A percentile compares a stretch with the other conserved stretches of the same genome.
Conservation (phyloP, 2,888 invertebrate species). For the Andrena marginata region DNA sequence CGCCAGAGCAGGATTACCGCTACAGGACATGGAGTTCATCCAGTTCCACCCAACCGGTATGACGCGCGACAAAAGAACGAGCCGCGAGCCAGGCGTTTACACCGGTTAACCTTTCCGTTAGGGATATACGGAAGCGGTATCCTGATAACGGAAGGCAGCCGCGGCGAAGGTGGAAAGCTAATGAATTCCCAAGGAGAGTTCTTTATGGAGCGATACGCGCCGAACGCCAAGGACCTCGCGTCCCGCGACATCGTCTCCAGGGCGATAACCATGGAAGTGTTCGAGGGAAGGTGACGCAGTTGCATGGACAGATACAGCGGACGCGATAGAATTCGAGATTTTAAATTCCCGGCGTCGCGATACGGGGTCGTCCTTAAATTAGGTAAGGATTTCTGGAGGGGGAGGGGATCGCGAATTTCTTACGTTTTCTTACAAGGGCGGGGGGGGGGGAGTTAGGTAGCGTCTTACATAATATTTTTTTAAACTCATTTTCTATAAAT, state of each 20-base stretch:
- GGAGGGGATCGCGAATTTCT: too few species aligned
- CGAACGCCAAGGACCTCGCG: constrained; percentile 98
- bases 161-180: constrained; percentile 98
- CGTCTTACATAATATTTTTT: too few species aligned
- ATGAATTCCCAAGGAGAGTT: constrained; percentile 98
- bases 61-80: not conserved
- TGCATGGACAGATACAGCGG: too few species aligned
- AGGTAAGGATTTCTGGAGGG: too few species aligned
- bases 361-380: too few species aligned
- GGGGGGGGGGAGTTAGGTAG: too few species aligned
- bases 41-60: constrained; percentile 99
- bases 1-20: constrained; percentile 95
- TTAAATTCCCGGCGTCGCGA: too few species aligned
- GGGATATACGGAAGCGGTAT: constrained; percentile 99
- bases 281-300: constrained; percentile 90
- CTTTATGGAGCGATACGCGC: constrained; percentile 99
- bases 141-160: constrained; percentile 97
- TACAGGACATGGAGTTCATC: constrained; percentile 99
- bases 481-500: too few species aligned
- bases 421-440: too few species aligned
- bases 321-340: too few species aligned
- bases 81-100: not conserved
- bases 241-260: constrained; percentile 98
- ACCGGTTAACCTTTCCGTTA: constrained; percentile 73
- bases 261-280: constrained; percentile 98